Conservation (phyloP, 2,888 invertebrate species). For the Resseliella maxima region DNA sequence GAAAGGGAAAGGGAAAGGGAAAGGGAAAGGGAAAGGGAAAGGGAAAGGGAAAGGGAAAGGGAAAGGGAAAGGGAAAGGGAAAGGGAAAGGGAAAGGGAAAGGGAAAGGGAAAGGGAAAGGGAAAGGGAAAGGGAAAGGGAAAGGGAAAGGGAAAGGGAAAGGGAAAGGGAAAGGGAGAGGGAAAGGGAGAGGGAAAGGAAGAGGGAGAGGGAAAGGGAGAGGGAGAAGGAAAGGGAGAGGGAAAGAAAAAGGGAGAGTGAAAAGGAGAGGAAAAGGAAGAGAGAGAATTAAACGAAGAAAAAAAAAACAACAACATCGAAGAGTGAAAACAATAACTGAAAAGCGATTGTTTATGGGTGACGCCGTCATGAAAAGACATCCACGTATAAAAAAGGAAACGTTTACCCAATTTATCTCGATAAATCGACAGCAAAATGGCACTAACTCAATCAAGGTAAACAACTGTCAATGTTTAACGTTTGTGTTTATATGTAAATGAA, state of each 20-base stretch:
- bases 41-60: no score
- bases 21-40: no score
- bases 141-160: no score
- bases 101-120: no score
- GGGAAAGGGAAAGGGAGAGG: no score
- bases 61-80: no score
- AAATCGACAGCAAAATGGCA: conserved; percentile 57
- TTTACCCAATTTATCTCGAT: conserved; percentile 57
- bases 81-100: no score
- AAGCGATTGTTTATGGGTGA: conserved; percentile 54
- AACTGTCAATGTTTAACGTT: conserved; percentile 58
- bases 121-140: no score
- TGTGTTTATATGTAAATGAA: conserved; percentile 57
- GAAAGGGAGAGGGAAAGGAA: no score
- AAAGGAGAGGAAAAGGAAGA: not conserved
- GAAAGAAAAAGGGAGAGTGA: not conserved
- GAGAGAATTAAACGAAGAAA: not conserved
- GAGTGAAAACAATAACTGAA: conserved; percentile 30
- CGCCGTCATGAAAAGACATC: conserved; percentile 18
- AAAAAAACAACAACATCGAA: not conserved
- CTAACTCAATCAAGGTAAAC: conserved; percentile 59
- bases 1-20: no score
- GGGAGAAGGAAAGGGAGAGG: not conserved
- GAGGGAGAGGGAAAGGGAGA: no score
- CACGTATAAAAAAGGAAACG: conserved; percentile 21